Percentiles rank a stretch among this genome's conserved stretches.
phyloP scores from a whole-genome alignment of 2,113 vertebrate species.

The Acrocephalus kingi region DNA sequence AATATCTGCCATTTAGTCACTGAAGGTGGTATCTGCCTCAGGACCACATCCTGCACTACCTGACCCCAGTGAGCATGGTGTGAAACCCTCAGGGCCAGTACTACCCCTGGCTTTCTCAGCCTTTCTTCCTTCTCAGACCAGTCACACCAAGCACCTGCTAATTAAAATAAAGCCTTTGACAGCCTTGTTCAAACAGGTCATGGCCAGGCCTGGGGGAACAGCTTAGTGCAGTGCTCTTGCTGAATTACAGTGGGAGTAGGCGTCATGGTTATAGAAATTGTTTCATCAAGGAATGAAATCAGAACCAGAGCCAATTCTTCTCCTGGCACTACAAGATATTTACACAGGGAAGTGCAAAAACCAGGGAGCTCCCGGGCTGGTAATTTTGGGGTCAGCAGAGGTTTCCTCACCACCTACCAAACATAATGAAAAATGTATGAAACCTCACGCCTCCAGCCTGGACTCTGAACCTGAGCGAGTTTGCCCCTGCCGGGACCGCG shows the following conservation, averaged over 20 bases:
- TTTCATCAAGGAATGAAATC: background rate
- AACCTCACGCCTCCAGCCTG: background rate
- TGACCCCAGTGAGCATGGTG: accelerated
- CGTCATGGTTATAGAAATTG: accelerated
- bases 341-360: background rate
- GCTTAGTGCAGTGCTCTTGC: background rate
- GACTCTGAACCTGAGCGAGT: background rate
- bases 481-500: background rate
- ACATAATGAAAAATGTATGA: background rate
- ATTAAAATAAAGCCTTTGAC: background rate
- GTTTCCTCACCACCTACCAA: background rate
- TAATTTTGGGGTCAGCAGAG: background rate
- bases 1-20: background rate
- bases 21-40: background rate
- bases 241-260: background rate
- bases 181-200: background rate
- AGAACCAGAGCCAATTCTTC: background rate
- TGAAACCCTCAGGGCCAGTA: background rate
- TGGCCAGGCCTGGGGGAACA: background rate
- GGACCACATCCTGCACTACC: background rate
- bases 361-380: background rate
- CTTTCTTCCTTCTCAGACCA: background rate
- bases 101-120: background rate
- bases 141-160: background rate
- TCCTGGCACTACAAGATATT: background rate